A percentile compares a stretch with the other conserved stretches of the same genome.
phyloP scores from a whole-genome alignment of 1,140 invertebrate genomes.

The Eumaeus atala region DNA sequence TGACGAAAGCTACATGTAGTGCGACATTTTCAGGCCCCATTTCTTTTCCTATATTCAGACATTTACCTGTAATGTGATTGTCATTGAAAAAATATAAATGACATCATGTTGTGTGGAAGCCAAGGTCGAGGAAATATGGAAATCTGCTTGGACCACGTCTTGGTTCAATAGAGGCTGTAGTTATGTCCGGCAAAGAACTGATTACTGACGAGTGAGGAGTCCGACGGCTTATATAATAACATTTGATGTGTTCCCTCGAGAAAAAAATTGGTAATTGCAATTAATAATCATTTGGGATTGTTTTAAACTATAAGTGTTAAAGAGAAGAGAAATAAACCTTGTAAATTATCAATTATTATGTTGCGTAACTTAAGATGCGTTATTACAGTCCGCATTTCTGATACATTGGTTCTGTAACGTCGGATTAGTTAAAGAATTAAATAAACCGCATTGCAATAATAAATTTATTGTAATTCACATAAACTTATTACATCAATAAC shows the following conservation, averaged over 20 bases:
- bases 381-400: no score
- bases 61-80: constrained; percentile 44
- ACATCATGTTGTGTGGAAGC: constrained; percentile 48
- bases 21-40: constrained; percentile 54
- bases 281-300: no score
- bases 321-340: no score
- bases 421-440: no score
- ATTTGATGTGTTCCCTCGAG: constrained; percentile 77
- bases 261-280: constrained; percentile 76
- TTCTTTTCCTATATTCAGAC: constrained; percentile 47
- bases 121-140: constrained; percentile 75
- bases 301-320: no score
- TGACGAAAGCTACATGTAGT: no score
- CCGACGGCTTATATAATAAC: constrained; percentile 82
- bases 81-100: constrained; percentile 41
- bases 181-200: constrained; percentile 77
- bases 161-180: constrained; percentile 76
- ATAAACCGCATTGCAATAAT: no score
- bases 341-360: no score
- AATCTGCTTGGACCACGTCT: constrained; percentile 77
- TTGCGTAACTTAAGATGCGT: no score
- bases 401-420: no score
- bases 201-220: constrained; percentile 78
- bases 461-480: no score
- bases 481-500: no score